Conservation (phyloP, 2,888 invertebrate genomes). For the Mythimna pallens region DNA sequence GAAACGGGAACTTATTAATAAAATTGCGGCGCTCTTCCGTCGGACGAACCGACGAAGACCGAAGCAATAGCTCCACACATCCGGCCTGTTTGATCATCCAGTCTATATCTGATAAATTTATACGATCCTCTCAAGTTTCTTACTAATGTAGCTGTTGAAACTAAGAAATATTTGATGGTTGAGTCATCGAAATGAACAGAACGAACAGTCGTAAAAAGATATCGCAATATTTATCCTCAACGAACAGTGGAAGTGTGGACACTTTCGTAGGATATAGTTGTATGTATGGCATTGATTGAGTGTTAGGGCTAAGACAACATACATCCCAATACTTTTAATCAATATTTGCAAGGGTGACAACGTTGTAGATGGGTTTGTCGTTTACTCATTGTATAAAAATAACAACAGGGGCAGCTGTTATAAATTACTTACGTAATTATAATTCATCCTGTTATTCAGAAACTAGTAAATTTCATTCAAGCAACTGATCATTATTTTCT, state of each 20-base stretch:
- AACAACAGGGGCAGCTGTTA: neutral
- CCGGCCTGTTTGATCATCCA: conserved; percentile 85
- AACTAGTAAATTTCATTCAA: conserved; percentile 18
- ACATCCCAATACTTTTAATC: neutral
- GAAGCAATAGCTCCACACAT: conserved; percentile 76
- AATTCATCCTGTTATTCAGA: conserved; percentile 9
- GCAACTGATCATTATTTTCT: conserved; percentile 13
- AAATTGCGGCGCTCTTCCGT: conserved; percentile 87
- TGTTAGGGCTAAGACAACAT: neutral
- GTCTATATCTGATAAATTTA: conserved; percentile 75
- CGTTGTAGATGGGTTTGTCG: no score
- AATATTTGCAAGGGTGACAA: neutral
- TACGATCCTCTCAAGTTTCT: conserved; percentile 68
- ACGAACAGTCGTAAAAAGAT: conserved; percentile 36
- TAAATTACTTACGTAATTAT: neutral
- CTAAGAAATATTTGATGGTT: conserved; percentile 41
- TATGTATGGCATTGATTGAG: conserved; percentile 1
- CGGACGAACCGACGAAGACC: conserved; percentile 79
- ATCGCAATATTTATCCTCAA: conserved; percentile 39
- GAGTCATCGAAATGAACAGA: conserved; percentile 32
- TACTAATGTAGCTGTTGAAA: conserved; percentile 35
- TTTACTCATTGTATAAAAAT: neutral
- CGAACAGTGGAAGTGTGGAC: neutral
- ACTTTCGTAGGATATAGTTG: conserved; percentile 16
- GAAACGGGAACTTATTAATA: conserved; percentile 89